These are phyloP conservation scores for Ctenopoma multispine DNA, from an alignment of 2,797 vertebrate species.

Conservation along the genomic window DNA sequence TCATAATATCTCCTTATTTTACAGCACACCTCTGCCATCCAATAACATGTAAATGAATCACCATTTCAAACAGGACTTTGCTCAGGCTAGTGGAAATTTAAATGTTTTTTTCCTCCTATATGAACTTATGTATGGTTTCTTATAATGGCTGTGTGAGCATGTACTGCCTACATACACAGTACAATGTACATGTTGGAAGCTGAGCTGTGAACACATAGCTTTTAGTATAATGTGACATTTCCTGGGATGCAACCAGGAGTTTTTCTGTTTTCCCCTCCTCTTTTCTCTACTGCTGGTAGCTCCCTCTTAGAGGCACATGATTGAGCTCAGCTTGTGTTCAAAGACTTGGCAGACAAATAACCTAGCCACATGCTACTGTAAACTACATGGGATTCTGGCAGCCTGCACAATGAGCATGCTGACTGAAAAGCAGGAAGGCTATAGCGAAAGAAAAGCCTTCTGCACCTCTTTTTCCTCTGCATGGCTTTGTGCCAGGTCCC, in stretches of 20 bases:
- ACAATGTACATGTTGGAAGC: slow-evolving; percentile 58
- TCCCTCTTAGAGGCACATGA: slow-evolving; percentile 59
- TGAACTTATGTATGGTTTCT: slow-evolving; percentile 10
- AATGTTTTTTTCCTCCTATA: background rate
- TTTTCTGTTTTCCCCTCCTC: slow-evolving; percentile 14
- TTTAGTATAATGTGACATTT: slow-evolving; percentile 70
- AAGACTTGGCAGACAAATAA: slow-evolving; percentile 71
- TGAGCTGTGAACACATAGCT: slow-evolving; percentile 66
- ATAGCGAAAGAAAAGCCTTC: slow-evolving; percentile 61
- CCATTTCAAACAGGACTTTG: slow-evolving; percentile 42
- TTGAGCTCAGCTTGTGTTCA: slow-evolving; percentile 56
- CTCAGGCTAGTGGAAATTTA: background rate
- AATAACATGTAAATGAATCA: slow-evolving; percentile 37
- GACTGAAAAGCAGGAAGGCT: slow-evolving; percentile 44
- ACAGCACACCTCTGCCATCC: background rate
- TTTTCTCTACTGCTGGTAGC: slow-evolving; percentile 41
- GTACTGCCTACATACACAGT: slow-evolving; percentile 1
- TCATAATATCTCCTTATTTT: background rate
- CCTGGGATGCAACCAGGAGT: slow-evolving; percentile 63
- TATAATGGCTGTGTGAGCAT: slow-evolving; percentile 23
- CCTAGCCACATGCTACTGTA: slow-evolving; percentile 64
- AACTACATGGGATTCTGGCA: slow-evolving; percentile 72
- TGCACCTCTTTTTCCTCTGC: slow-evolving; percentile 48
- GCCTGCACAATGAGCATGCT: slow-evolving; percentile 36
- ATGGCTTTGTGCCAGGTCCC: slow-evolving; percentile 66